phyloP scores from a whole-genome alignment of 1,140 invertebrate species.

The Heliconius congener region DNA sequence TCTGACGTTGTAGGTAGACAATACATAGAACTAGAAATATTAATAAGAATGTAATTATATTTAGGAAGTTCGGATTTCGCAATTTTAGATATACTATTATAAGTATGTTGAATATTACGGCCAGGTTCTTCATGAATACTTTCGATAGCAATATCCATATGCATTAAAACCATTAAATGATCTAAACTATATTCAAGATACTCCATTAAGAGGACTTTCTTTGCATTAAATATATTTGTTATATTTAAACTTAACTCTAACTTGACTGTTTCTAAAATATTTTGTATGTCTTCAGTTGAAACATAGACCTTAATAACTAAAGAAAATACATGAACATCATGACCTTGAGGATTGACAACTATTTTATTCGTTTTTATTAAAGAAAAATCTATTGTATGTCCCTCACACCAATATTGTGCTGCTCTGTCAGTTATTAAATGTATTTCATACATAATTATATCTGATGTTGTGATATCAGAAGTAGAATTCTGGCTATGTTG shows the following conservation, averaged over 20 bases:
- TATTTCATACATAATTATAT: slow-evolving; percentile 48
- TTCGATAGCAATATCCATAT: slow-evolving; percentile 56
- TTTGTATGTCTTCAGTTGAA: slow-evolving; percentile 39
- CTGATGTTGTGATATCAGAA: neutral
- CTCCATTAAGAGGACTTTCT: slow-evolving; percentile 65
- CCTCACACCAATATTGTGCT: slow-evolving; percentile 74
- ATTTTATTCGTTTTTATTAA: slow-evolving; percentile 64
- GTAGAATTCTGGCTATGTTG: slow-evolving; percentile 2
- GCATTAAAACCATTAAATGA: slow-evolving; percentile 51
- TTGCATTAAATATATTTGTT: slow-evolving; percentile 52
- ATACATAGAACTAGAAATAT: slow-evolving; percentile 69
- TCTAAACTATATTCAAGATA: slow-evolving; percentile 52
- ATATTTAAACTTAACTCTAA: slow-evolving; percentile 46
- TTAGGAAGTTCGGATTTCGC: slow-evolving; percentile 49
- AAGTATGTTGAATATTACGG: slow-evolving; percentile 49
- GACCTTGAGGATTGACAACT: slow-evolving; percentile 61
- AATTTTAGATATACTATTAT: slow-evolving; percentile 42
- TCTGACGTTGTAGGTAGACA: slow-evolving; percentile 66
- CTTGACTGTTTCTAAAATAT: slow-evolving; percentile 37
- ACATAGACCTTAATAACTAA: slow-evolving; percentile 52
- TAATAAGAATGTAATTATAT: slow-evolving; percentile 60
- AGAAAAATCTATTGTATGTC: slow-evolving; percentile 65
- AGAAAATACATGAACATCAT: slow-evolving; percentile 65
- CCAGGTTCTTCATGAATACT: slow-evolving; percentile 42
- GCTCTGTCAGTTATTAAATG: slow-evolving; percentile 59